A percentile compares a stretch with the other conserved stretches of the same genome.
Evolutionary conservation across 2,888 invertebrate species (phyloP).

Genomic region (Tuberolachnus salignus): DNA sequence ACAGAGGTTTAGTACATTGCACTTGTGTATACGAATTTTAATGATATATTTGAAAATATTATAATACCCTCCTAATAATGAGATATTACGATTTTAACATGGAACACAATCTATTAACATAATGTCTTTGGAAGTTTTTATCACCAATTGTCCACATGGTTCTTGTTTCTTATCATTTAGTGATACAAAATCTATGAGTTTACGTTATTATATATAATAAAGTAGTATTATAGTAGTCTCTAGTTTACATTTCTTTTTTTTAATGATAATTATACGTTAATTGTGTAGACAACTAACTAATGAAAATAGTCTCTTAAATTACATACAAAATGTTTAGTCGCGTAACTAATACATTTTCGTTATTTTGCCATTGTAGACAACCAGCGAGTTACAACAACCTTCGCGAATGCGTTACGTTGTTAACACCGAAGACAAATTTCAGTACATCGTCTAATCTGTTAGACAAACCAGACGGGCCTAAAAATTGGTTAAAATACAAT

Average conservation of each 20-base stretch:
- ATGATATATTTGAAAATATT: no score
- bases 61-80: no score
- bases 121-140: neutral
- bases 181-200: no score
- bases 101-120: no score
- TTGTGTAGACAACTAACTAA: no score
- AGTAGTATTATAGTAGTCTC: no score
- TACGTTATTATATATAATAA: no score
- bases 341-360: neutral
- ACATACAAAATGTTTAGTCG: constrained; percentile 24
- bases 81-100: no score
- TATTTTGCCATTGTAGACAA: neutral
- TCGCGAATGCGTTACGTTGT: constrained; percentile 74
- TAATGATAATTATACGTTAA: neutral
- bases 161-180: neutral
- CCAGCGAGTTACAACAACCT: constrained; percentile 60
- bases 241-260: neutral
- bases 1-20: no score
- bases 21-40: no score
- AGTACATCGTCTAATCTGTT: constrained; percentile 9
- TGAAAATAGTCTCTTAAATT: neutral
- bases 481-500: constrained; percentile 66
- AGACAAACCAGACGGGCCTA: neutral
- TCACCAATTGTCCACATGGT: neutral
- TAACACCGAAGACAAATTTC: neutral